Base-by-base conservation (phyloP, 2,888 invertebrate species). In the Drosophila melanosoma region DNA sequence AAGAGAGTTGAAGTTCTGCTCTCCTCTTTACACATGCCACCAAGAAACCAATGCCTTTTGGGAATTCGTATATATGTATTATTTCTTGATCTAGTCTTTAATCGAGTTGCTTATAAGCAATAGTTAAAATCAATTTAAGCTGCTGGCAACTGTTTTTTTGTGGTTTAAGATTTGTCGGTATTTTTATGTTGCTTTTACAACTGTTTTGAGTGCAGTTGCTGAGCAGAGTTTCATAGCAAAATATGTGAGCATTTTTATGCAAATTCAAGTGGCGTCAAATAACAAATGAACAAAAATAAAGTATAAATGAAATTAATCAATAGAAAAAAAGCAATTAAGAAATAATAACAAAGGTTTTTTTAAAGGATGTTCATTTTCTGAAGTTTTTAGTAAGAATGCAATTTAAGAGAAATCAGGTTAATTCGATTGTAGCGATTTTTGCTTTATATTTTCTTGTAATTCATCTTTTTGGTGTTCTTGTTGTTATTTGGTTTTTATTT, bases 11-110 rank as follows among this genome's bases (percentile, higher is more conserved):
- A 42, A 45, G 26, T 20, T 58, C 12, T 52, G 65, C 63, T 65
- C 45, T 56, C 60, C 26, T 79, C 53, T 15, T 63, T 57, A 93
- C 94, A 95, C 95, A 95, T 95, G 95, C 95, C 95, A 95, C 95
- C 95, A 95, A 95, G 95, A 95, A 95, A 95, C 95, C 95, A 95
- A 95, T 95, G 95, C 95, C 95, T 95, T 94, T 94, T 94, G 35
- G 45, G 29, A 60, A 60, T 75, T 76, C 67, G 52, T 53, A 59
- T 58, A 33, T 53, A n/a, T 51, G 29, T 68, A 40, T 62, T 49
- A 60, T 67, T 65, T 53, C 29, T 23, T 57, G 52, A 35, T 57
- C 59, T 36, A 52, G 17, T 65, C 69, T 75, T 66, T 42, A 66
- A 58, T 79, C 70, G 51, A 62, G 59, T 86, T 70, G 51, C 58